Evolutionary conservation across 1,140 invertebrate species (phyloP).

Genomic region (Glomeris maerens): DNA sequence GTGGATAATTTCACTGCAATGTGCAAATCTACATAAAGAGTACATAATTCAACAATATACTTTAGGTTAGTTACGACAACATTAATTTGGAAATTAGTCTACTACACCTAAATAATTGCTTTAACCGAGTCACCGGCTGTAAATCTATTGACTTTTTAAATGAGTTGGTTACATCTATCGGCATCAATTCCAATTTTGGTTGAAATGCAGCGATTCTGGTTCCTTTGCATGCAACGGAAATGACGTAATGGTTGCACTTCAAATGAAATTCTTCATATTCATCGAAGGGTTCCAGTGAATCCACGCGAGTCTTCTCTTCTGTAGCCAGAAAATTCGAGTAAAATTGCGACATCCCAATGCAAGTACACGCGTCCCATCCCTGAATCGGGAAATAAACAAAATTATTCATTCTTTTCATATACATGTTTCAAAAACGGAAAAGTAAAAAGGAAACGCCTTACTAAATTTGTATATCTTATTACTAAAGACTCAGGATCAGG

Average conservation of each 20-base stretch:
- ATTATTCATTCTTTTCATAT: slow-evolving; percentile 5
- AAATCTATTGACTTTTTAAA: too few relatives aligned
- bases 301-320: slow-evolving; percentile 28
- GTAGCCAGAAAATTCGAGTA: slow-evolving; percentile 24
- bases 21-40: too few relatives aligned
- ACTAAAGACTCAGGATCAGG: slow-evolving; percentile 28
- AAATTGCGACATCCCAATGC: slow-evolving; percentile 33
- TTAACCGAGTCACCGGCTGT: too few relatives aligned
- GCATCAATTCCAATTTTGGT: too few relatives aligned
- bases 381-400: slow-evolving; percentile 22
- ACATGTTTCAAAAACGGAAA: not conserved
- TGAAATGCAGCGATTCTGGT: too few relatives aligned
- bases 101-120: too few relatives aligned
- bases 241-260: slow-evolving; percentile 39
- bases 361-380: slow-evolving; percentile 31
- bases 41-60: too few relatives aligned
- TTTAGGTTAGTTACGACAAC: too few relatives aligned
- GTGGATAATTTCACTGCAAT: too few relatives aligned
- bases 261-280: slow-evolving; percentile 41
- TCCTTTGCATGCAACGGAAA: slow-evolving; percentile 28
- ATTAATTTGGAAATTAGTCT: too few relatives aligned
- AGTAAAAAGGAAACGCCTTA: too few relatives aligned
- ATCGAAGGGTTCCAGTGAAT: slow-evolving; percentile 38
- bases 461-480: slow-evolving; percentile 29
- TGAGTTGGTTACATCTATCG: too few relatives aligned